phyloP scores from a whole-genome alignment of 2,113 vertebrate genomes.

The Pseudorasbora parva region DNA sequence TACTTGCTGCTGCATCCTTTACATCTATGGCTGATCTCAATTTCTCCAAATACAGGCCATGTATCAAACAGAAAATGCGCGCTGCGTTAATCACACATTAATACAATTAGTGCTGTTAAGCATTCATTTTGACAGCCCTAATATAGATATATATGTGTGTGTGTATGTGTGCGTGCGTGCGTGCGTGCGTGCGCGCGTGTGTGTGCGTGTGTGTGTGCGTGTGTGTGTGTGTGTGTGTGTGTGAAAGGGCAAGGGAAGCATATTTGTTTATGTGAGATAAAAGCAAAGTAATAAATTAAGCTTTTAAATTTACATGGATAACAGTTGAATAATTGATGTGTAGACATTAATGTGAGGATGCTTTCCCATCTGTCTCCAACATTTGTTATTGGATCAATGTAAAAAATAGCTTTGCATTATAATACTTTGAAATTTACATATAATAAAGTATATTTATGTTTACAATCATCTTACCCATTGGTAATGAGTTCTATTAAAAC shows the following conservation, averaged over 20 bases:
- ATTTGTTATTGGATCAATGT: slow-evolving; percentile 54
- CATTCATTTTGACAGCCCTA: no score
- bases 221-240: no score
- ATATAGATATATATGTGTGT: no score
- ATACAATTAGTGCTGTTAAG: no score
- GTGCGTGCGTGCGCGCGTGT: no score
- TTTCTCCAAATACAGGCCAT: no score
- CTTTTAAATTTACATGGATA: slow-evolving; percentile 53
- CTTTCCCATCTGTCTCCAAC: slow-evolving; percentile 33
- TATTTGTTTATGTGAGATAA: background rate
- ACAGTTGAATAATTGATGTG: slow-evolving; percentile 64
- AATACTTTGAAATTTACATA: slow-evolving; percentile 8
- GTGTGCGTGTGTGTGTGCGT: no score
- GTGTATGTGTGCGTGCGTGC: no score
- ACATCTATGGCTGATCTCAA: no score
- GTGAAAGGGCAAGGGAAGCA: background rate
- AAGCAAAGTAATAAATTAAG: slow-evolving; percentile 36
- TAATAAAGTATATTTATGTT: slow-evolving; percentile 11
- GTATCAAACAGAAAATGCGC: no score
- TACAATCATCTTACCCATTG: background rate
- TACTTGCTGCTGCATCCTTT: no score
- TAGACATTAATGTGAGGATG: slow-evolving; percentile 48
- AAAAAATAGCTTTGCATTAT: slow-evolving; percentile 37
- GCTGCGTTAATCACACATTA: no score
- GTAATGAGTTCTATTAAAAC: background rate